Conservation (phyloP, 2,888 invertebrate genomes). For the Eupelmus urozonus region DNA sequence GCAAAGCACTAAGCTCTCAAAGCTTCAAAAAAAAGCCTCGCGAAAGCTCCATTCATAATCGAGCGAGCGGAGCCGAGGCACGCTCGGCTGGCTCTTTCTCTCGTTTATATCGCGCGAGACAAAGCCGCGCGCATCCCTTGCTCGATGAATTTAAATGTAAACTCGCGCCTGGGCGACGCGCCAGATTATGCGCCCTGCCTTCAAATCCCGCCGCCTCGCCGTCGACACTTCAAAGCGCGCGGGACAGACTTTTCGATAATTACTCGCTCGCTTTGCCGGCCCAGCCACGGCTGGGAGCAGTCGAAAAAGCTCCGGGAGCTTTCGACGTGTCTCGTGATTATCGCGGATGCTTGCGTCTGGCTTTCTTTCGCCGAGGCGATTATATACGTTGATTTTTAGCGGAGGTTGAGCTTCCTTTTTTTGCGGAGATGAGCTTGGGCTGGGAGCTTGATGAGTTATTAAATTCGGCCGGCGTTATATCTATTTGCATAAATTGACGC, state of each 20-base stretch:
- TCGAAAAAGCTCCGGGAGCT: too few species aligned
- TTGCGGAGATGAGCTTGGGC: too few species aligned
- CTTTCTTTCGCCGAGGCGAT: conserved; percentile 1
- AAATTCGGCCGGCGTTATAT: too few species aligned
- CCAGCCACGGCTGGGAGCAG: too few species aligned
- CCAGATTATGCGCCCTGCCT: conserved; percentile 27
- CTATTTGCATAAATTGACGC: too few species aligned
- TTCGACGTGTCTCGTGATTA: conserved; percentile 9
- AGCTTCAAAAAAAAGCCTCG: too few species aligned
- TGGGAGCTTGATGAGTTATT: too few species aligned
- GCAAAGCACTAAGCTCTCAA: too few species aligned
- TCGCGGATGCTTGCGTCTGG: background rate
- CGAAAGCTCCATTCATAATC: conserved; percentile 16
- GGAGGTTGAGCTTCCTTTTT: background rate
- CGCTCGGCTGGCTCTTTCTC: too few species aligned
- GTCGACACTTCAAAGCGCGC: conserved; percentile 1
- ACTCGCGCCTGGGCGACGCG: conserved; percentile 43
- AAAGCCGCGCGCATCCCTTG: background rate
- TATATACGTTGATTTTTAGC: background rate
- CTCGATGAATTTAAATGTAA: conserved; percentile 63
- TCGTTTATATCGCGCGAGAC: too few species aligned
- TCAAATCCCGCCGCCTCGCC: conserved; percentile 60
- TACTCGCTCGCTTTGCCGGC: conserved; percentile 46
- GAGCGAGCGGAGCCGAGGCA: too few species aligned
- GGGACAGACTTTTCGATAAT: conserved; percentile 60